Evolutionary conservation across 2,797 vertebrate genomes (phyloP).

Genomic region (Paguma larvata): DNA sequence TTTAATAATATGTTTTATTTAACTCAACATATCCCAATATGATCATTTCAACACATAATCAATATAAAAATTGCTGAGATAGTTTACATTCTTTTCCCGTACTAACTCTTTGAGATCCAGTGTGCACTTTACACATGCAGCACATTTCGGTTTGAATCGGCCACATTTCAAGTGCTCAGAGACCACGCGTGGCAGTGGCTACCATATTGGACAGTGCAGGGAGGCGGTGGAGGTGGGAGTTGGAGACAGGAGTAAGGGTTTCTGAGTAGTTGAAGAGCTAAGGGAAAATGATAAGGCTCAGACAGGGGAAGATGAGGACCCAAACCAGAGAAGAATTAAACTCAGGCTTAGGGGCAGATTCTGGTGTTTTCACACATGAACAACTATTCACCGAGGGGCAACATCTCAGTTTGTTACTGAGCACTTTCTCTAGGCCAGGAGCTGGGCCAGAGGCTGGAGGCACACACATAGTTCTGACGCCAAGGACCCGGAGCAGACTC

Average conservation of each 20-base stretch:
- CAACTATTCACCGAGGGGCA: not conserved
- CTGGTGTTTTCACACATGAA: not conserved
- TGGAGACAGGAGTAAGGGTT: no score
- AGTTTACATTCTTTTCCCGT: not conserved
- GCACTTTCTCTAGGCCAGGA: not conserved
- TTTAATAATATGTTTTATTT: conserved; percentile 40
- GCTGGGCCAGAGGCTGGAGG: not conserved
- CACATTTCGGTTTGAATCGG: not conserved
- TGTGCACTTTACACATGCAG: not conserved
- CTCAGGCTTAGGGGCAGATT: not conserved
- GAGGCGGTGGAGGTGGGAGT: no score
- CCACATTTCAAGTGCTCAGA: not conserved
- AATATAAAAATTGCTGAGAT: not conserved
- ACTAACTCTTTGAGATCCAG: not conserved
- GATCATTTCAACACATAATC: conserved; percentile 18
- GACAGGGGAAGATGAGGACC: not conserved
- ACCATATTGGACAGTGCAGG: accelerated
- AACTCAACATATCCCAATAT: not conserved
- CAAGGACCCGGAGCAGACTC: not conserved
- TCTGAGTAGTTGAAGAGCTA: not conserved
- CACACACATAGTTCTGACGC: not conserved
- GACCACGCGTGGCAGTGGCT: not conserved
- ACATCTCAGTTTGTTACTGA: not conserved
- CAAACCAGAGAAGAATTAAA: not conserved
- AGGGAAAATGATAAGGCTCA: not conserved